These are phyloP conservation scores for Stigmatopora nigra DNA, from an alignment of 2,113 vertebrate species.

Conservation along the genomic window DNA sequence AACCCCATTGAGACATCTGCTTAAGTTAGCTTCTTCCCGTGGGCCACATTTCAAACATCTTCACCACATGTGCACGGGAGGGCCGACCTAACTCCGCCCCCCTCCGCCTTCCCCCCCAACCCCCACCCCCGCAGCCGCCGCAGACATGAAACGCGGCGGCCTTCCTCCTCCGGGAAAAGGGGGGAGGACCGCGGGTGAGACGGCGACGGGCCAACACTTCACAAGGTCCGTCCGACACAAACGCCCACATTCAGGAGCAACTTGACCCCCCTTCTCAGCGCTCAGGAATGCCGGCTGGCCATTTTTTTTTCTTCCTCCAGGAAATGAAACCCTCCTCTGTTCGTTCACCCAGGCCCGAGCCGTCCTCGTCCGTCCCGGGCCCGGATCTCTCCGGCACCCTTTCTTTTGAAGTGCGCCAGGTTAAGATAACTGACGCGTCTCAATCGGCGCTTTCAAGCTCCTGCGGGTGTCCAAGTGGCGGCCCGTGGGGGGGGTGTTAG, in stretches of 20 bases:
- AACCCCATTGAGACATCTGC: not conserved
- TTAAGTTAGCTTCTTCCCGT: not conserved
- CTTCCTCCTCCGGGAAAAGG: conserved; percentile 77
- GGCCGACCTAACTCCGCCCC: conserved; percentile 55
- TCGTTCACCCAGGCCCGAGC: conserved; percentile 43
- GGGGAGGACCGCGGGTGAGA: conserved; percentile 40
- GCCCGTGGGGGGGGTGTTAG: too few relatives aligned
- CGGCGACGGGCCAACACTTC: conserved; percentile 69
- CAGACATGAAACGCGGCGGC: conserved; percentile 78
- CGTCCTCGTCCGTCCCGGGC: not conserved
- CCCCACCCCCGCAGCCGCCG: conserved; percentile 35
- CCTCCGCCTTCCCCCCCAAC: conserved; percentile 66
- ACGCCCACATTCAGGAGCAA: conserved; percentile 75
- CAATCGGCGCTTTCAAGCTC: conserved; percentile 61
- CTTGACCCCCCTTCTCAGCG: conserved; percentile 62
- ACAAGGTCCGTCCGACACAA: conserved; percentile 73
- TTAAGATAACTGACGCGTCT: conserved; percentile 77
- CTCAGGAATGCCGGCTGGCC: conserved; percentile 72
- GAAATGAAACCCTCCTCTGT: conserved; percentile 81
- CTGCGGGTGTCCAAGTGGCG: not conserved
- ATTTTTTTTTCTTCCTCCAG: conserved; percentile 48
- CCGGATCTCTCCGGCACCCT: conserved; percentile 16
- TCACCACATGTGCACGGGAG: not conserved
- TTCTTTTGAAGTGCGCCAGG: conserved; percentile 82
- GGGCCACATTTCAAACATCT: not conserved